Evolutionary conservation across 2,797 vertebrate genomes (phyloP).

Genomic region (Notolepis coatsorum): DNA sequence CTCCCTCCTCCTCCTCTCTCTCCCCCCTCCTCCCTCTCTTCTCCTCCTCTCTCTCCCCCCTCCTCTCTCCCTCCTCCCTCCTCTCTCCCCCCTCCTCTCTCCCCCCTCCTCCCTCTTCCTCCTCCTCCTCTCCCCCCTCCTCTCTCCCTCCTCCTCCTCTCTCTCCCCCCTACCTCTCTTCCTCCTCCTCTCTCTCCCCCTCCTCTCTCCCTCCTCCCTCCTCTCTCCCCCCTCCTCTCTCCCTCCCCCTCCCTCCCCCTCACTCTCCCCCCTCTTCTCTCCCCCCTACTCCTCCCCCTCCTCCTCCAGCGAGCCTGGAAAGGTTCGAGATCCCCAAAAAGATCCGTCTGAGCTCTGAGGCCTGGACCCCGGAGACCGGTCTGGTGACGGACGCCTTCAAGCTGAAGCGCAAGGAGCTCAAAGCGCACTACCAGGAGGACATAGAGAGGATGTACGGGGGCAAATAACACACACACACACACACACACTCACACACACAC

Average conservation of each 20-base stretch:
- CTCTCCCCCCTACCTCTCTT: background rate
- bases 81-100: background rate
- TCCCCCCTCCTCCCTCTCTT: background rate
- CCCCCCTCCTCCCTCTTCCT: background rate
- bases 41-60: background rate
- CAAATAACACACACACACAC: slow-evolving; percentile 76
- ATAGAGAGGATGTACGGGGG: slow-evolving; percentile 97
- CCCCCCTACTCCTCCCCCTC: too few species aligned
- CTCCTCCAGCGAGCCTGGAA: slow-evolving; percentile 88
- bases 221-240: too few species aligned
- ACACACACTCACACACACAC: slow-evolving; percentile 28
- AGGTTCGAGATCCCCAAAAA: slow-evolving; percentile 97
- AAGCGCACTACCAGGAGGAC: slow-evolving; percentile 92
- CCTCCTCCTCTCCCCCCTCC: background rate
- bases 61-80: background rate
- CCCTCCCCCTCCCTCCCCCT: too few species aligned
- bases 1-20: background rate
- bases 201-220: too few species aligned
- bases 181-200: too few species aligned
- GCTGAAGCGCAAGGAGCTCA: slow-evolving; percentile 96
- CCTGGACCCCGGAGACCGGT: slow-evolving; percentile 97
- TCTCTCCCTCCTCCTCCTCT: background rate
- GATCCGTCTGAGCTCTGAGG: slow-evolving; percentile 92
- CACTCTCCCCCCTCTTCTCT: too few species aligned
- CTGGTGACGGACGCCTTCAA: slow-evolving; percentile 98